These are phyloP conservation scores for Muntiacus reevesi DNA, from an alignment of 2,113 vertebrate species.

Conservation along the genomic window DNA sequence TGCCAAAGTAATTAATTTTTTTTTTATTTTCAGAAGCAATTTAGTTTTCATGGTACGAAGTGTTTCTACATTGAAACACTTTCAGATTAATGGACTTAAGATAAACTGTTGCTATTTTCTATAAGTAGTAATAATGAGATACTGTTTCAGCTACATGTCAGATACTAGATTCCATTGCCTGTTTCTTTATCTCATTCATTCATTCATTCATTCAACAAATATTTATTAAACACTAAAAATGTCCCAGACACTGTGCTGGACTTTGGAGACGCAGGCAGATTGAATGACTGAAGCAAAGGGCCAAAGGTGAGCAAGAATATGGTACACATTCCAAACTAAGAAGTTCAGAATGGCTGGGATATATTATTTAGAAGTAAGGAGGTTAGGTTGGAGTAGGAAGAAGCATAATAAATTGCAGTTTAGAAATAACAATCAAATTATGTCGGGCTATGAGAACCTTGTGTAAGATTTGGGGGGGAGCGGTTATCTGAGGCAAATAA, in stretches of 20 bases:
- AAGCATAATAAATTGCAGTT: neutral
- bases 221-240: conserved; percentile 4
- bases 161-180: neutral
- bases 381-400: neutral
- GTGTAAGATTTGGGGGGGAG: neutral
- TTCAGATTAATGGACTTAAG: conserved; percentile 71
- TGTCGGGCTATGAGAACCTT: neutral
- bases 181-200: neutral
- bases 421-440: neutral
- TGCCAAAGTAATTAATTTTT: conserved; percentile 41
- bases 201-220: conserved; percentile 41
- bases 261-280: neutral
- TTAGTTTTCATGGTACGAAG: conserved; percentile 59
- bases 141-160: neutral
- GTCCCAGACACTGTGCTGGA: neutral
- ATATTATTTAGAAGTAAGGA: neutral
- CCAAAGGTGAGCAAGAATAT: neutral
- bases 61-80: conserved; percentile 69
- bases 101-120: conserved; percentile 50
- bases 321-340: neutral
- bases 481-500: neutral
- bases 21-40: conserved; percentile 54
- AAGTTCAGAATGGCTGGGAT: neutral
- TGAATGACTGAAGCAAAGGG: neutral
- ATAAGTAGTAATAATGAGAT: neutral